phyloP scores from a whole-genome alignment of 2,797 vertebrate species.

The Paedocypris micromegethes region DNA sequence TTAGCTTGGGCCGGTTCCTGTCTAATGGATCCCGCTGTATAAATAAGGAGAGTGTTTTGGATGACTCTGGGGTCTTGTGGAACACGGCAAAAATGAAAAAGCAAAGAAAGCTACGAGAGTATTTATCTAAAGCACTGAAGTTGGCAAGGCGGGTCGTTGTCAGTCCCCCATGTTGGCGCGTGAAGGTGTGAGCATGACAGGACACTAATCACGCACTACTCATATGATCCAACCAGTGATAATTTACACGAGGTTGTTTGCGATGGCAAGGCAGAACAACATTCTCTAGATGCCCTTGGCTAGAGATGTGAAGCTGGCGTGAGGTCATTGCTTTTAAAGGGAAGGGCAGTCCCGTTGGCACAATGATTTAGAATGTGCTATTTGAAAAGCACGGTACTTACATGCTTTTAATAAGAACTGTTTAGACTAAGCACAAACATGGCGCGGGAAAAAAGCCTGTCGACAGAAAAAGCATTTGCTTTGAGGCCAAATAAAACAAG shows the following conservation, averaged over 20 bases:
- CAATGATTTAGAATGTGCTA: conserved; percentile 49
- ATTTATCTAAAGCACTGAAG: conserved; percentile 12
- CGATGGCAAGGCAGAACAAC: conserved; percentile 51
- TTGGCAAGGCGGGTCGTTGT: conserved; percentile 15
- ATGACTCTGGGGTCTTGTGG: conserved; percentile 39
- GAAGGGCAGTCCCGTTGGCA: conserved; percentile 53
- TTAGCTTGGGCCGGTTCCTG: conserved; percentile 40
- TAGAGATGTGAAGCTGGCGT: conserved; percentile 61
- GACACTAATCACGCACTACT: neutral
- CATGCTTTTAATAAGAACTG: conserved; percentile 25
- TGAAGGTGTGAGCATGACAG: conserved; percentile 10
- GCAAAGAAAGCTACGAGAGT: conserved; percentile 34
- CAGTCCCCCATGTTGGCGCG: conserved; percentile 6
- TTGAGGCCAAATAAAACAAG: conserved; percentile 18
- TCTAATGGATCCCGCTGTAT: conserved; percentile 39
- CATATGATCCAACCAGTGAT: neutral
- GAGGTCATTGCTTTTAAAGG: conserved; percentile 68
- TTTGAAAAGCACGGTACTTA: conserved; percentile 21
- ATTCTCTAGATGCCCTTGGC: conserved; percentile 60
- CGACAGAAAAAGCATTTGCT: conserved; percentile 6
- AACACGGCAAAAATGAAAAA: conserved; percentile 39
- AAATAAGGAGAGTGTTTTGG: conserved; percentile 53
- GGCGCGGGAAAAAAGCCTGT: conserved; percentile 26
- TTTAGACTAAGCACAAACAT: conserved; percentile 36
- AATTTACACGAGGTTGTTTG: too few species aligned